These are phyloP conservation scores for Galendromus occidentalis DNA, from an alignment of 1,140 invertebrate genomes.

Conservation along the genomic window DNA sequence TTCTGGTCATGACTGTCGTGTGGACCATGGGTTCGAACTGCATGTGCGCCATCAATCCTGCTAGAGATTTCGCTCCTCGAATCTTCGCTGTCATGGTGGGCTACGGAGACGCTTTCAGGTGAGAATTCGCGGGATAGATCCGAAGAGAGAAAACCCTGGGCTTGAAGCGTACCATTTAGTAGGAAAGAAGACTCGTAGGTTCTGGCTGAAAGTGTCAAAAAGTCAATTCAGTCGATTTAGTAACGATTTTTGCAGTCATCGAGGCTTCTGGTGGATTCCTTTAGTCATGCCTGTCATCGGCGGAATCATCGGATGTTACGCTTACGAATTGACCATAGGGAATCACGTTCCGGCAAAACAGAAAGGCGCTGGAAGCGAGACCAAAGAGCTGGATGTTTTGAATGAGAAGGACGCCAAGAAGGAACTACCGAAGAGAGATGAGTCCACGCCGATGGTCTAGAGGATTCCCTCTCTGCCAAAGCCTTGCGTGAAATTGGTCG, in stretches of 20 bases:
- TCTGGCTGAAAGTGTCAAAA: no score
- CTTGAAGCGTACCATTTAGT: not conserved
- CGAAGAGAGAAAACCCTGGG: not conserved
- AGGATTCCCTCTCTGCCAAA: no score
- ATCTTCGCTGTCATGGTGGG: slow-evolving; percentile 35
- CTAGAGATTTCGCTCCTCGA: slow-evolving; percentile 38
- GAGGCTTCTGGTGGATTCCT: slow-evolving; percentile 5
- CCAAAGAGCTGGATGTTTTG: not conserved
- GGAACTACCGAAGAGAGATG: no score
- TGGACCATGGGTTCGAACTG: slow-evolving; percentile 37
- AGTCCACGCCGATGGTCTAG: no score
- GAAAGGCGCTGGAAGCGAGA: not conserved
- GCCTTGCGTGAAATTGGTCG: no score
- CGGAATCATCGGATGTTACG: not conserved
- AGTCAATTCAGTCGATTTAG: not conserved
- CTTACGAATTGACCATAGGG: not conserved
- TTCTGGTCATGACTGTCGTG: slow-evolving; percentile 33
- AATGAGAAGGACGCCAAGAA: no score
- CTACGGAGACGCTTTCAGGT: slow-evolving; percentile 18
- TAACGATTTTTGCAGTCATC: not conserved
- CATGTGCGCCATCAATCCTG: slow-evolving; percentile 41
- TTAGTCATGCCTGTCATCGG: not conserved
- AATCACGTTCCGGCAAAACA: not conserved
- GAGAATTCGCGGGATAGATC: not conserved
- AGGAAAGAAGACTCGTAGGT: no score